phyloP scores from a whole-genome alignment of 2,797 vertebrate genomes.

The Trichosurus vulpecula region DNA sequence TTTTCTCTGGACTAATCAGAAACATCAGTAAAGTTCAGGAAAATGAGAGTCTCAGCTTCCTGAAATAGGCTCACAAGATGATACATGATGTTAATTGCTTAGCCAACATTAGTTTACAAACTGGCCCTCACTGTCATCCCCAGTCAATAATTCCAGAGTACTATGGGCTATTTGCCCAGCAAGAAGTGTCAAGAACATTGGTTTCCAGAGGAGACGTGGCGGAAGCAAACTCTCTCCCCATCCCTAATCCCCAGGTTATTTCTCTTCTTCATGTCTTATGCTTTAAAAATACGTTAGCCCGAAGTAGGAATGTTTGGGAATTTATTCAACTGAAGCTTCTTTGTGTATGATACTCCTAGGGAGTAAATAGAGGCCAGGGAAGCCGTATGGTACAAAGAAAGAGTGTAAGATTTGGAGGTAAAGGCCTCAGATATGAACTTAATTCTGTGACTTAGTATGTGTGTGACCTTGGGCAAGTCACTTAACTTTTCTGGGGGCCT shows the following conservation, averaged over 20 bases:
- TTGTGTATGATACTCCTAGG: background rate
- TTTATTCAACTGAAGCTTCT: background rate
- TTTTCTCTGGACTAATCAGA: constrained; percentile 30
- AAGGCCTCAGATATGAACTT: background rate
- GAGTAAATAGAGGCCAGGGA: background rate
- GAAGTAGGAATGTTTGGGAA: background rate
- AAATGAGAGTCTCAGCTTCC: constrained; percentile 31
- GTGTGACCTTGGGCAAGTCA: background rate
- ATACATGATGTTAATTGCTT: constrained; percentile 48
- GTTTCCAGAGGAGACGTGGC: background rate
- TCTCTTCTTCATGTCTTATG: background rate
- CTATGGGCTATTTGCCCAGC: background rate
- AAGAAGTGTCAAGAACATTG: background rate
- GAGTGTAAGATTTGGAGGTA: background rate
- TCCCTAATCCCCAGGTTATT: background rate
- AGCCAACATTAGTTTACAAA: constrained; percentile 2
- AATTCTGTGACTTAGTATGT: background rate
- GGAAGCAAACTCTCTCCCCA: background rate
- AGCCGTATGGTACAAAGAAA: background rate
- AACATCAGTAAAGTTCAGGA: constrained; percentile 14
- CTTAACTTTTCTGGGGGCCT: background rate
- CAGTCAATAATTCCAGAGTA: constrained; percentile 35
- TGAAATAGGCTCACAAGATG: constrained; percentile 52
- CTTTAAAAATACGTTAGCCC: constrained; percentile 23
- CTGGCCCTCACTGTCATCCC: background rate